These are phyloP conservation scores for Macrotis lagotis DNA, from an alignment of 2,113 vertebrate genomes.

Conservation along the genomic window DNA sequence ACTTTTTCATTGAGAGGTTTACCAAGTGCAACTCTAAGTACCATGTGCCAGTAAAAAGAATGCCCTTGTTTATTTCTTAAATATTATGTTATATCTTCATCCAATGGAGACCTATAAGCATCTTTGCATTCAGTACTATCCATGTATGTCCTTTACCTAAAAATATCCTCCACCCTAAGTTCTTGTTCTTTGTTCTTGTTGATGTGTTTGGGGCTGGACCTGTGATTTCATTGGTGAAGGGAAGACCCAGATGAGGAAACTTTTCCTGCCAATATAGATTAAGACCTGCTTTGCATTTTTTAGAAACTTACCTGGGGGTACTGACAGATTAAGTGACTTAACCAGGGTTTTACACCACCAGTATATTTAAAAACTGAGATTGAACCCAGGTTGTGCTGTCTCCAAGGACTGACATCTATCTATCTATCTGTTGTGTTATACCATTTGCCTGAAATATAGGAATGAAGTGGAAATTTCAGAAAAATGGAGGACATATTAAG, in stretches of 20 bases:
- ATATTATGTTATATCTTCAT: neutral
- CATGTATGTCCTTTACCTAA: neutral
- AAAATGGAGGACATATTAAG: neutral
- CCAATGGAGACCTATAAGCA: neutral
- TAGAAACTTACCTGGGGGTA: neutral
- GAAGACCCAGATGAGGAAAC: neutral
- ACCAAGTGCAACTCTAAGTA: neutral
- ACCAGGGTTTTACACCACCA: neutral
- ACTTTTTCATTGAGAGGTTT: neutral
- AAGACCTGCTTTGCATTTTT: neutral
- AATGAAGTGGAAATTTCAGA: neutral
- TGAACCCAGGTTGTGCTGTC: neutral
- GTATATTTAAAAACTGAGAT: neutral
- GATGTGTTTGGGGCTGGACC: neutral
- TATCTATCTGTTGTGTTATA: neutral
- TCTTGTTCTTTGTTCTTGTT: neutral
- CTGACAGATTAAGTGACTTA: neutral
- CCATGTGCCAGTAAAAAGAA: neutral
- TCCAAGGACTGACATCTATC: neutral
- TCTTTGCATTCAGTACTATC: neutral
- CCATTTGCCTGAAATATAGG: too few relatives aligned
- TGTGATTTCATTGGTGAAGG: neutral
- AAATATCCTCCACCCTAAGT: neutral
- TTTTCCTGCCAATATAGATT: neutral
- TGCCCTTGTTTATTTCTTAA: neutral